phyloP scores from a whole-genome alignment of 2,797 vertebrate species.

The Siniperca obscura region DNA sequence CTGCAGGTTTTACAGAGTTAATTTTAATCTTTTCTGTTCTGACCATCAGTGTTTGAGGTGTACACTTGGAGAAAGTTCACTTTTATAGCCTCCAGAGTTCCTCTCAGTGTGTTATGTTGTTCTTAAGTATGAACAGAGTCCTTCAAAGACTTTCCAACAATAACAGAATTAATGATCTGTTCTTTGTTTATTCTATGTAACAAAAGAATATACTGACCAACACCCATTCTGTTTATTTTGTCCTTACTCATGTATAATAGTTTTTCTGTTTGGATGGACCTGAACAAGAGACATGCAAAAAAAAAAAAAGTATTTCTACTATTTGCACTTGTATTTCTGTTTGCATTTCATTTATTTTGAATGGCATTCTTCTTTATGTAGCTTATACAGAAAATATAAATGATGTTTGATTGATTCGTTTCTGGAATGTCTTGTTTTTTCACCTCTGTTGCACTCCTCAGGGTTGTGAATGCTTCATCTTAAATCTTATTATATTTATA shows the following conservation, averaged over 20 bases:
- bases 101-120: neutral
- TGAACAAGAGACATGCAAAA: neutral
- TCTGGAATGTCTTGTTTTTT: too few species aligned
- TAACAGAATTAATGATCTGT: neutral
- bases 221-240: neutral
- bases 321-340: neutral
- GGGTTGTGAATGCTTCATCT: neutral
- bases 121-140: neutral
- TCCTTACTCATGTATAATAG: neutral
- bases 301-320: neutral
- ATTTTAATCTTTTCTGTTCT: constrained; percentile 10
- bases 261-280: neutral
- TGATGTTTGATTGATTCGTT: too few species aligned
- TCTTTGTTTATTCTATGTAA: constrained; percentile 4
- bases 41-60: constrained; percentile 2
- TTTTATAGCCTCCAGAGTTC: neutral
- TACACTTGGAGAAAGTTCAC: neutral
- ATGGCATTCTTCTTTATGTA: neutral
- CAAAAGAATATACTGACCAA: neutral
- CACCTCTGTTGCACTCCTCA: neutral
- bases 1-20: constrained; percentile 24
- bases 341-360: neutral
- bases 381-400: neutral
- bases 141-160: neutral
- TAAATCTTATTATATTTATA: neutral